Evolutionary conservation across 2,888 invertebrate genomes (phyloP).

Genomic region (Drosophila infuscata): DNA sequence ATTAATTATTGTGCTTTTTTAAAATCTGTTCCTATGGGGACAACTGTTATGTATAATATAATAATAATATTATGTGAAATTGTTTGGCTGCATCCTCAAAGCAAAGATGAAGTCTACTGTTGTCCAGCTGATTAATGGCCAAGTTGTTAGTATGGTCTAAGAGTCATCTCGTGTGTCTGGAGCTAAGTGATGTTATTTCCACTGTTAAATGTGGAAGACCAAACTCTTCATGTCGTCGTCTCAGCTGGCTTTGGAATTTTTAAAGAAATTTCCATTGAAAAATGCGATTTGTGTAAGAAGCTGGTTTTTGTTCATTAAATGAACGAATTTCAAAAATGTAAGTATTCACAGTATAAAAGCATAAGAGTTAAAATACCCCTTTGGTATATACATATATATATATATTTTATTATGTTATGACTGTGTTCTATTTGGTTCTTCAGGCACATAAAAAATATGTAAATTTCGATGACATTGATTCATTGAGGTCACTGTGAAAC

Average conservation of each 20-base stretch:
- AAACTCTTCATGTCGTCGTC: neutral
- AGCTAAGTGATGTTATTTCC: neutral
- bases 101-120: neutral
- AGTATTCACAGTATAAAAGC: neutral
- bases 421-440: neutral
- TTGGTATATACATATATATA: neutral
- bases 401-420: neutral
- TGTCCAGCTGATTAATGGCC: neutral
- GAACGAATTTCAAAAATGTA: neutral
- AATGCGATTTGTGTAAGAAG: neutral
- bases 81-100: neutral
- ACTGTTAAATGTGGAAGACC: neutral
- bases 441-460: neutral
- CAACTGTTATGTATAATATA: neutral
- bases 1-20: too few species aligned
- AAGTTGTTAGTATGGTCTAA: neutral
- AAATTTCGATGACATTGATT: constrained; percentile 29
- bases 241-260: neutral
- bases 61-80: neutral
- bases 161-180: neutral
- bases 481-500: constrained; percentile 15
- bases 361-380: neutral
- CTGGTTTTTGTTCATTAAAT: neutral
- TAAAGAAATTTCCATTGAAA: neutral
- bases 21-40: too few species aligned